Conservation (phyloP, 64 coral and sea anemone genomes). For the Acropora tenuis region DNA sequence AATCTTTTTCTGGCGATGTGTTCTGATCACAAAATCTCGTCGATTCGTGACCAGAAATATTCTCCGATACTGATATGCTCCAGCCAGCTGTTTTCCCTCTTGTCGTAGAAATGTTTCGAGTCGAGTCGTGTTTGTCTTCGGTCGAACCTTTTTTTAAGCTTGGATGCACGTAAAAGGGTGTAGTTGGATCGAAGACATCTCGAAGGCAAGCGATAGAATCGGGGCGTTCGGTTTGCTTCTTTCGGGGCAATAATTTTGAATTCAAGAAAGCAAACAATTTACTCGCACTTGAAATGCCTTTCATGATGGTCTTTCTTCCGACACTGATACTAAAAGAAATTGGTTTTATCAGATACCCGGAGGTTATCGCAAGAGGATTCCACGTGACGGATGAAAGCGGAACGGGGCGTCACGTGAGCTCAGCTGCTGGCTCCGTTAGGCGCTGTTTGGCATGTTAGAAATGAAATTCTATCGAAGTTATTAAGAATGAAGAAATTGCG, state of each 20-base stretch:
- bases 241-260: neutral
- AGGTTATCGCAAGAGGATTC: too few relatives aligned
- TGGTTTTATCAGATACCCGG: neutral
- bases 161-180: neutral
- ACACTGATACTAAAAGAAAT: neutral
- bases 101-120: neutral
- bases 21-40: neutral
- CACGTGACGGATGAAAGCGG: too few relatives aligned
- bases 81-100: neutral
- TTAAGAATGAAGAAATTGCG: too few relatives aligned
- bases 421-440: too few relatives aligned
- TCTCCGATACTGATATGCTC: neutral
- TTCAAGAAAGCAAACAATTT: slow-evolving; percentile 18
- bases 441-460: too few relatives aligned
- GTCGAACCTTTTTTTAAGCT: neutral
- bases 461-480: too few relatives aligned
- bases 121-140: neutral
- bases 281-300: neutral
- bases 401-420: too few relatives aligned
- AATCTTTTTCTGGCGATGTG: too few relatives aligned
- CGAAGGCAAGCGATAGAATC: neutral
- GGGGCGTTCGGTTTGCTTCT: neutral
- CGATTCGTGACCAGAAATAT: neutral
- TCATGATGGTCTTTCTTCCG: neutral
- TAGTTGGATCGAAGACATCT: neutral